Base-by-base conservation (phyloP, 2,113 vertebrate genomes). In the Cinclus mexicanus region DNA sequence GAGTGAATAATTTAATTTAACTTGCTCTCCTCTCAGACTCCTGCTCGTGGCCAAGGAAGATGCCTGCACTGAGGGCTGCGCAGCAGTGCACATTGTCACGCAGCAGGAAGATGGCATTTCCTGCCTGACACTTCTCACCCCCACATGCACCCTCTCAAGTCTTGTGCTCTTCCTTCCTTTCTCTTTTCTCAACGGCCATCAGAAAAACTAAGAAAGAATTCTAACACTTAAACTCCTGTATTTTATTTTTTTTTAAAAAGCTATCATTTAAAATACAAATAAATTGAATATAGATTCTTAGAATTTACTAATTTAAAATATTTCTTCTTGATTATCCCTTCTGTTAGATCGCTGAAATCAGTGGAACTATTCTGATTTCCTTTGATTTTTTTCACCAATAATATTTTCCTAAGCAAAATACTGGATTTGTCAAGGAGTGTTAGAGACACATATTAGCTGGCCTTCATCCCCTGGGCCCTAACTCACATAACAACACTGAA, bases 41-140 rank as follows among this genome's bases (percentile, higher is more conserved):
- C 39, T 77, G 39, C n/a, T n/a, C 1, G 5, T 0, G 3, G 61
- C 41, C 3, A 1, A 50, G 57, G 83, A 24, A 83, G 85, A 35
- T 20, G 46, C 56, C 49, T n/a, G 20, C 15, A 0, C 10, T 0
- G 24, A 35, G 18, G 33, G 70, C 24, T 47, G 42, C 26, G 7
- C 16, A 14, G 65, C n/a, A 9, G 11, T 6, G 12, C 1, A 6
- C 0, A 0, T 3, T 6, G 59, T 67, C 31, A 70, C 0, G 1
- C 25, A 21, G 42, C 90, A 90, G 94, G 90, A 94, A 94, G 60
- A 12, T 41, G 15, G 3, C 33, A 14, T 35, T 95, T 94, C 95
- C 95, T 94, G 94, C 72, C 79, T 31, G 41, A 77, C 37, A 21
- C 59, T 57, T 80, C 93, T 83, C 42, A 29, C n/a, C 22, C 41